Percentiles rank a stretch among this genome's conserved stretches.
phyloP scores from a whole-genome alignment of 2,797 vertebrate genomes.

The Clarias pachynema region DNA sequence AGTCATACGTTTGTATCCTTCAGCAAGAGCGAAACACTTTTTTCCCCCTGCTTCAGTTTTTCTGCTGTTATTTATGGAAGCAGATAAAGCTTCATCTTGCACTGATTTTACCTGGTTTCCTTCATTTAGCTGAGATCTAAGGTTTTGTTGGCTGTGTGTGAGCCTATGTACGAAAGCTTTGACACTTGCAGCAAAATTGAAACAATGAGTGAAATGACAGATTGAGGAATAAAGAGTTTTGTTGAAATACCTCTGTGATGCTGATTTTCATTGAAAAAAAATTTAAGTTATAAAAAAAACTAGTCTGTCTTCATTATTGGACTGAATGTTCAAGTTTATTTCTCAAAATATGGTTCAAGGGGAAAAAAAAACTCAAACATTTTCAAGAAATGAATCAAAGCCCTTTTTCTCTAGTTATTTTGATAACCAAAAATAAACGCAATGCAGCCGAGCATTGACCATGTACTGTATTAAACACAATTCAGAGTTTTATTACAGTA shows the following conservation, averaged over 20 bases:
- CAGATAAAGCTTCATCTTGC: slow-evolving; percentile 64
- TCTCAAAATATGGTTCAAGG: slow-evolving; percentile 47
- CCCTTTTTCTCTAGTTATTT: background rate
- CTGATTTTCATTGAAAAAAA: slow-evolving; percentile 60
- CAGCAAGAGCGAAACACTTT: background rate
- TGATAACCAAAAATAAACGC: background rate
- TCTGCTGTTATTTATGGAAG: slow-evolving; percentile 74
- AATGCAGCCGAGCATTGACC: background rate
- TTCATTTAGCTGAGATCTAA: slow-evolving; percentile 29
- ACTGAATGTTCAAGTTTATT: slow-evolving; percentile 39
- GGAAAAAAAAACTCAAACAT: background rate
- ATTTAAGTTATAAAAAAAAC: slow-evolving; percentile 55
- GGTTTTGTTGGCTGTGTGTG: slow-evolving; percentile 50
- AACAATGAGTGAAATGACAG: slow-evolving; percentile 13
- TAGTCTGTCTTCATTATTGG: slow-evolving; percentile 57
- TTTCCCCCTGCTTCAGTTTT: slow-evolving; percentile 58
- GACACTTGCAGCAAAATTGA: slow-evolving; percentile 55
- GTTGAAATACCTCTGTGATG: slow-evolving; percentile 35
- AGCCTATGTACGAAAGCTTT: slow-evolving; percentile 62
- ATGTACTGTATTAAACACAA: background rate
- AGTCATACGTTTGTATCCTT: slow-evolving; percentile 18
- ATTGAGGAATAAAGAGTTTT: slow-evolving; percentile 30
- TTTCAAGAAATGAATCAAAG: slow-evolving; percentile 27
- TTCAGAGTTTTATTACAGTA: background rate
- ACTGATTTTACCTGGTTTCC: slow-evolving; percentile 66